phyloP scores from a whole-genome alignment of 2,797 vertebrate genomes.

The Poeciliopsis infans region DNA sequence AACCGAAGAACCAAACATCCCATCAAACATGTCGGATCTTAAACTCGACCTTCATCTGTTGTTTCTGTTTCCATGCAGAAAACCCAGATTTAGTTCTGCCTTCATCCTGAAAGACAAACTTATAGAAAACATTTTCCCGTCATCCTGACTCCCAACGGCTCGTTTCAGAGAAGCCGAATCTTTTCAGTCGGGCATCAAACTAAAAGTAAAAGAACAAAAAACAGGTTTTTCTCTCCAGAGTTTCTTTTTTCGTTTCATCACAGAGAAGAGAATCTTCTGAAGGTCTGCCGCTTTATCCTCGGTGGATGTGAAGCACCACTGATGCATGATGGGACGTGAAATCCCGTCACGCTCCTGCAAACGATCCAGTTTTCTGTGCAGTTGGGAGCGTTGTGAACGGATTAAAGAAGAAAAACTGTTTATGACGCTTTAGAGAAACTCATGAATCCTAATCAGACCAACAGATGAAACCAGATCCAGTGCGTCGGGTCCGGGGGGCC shows the following conservation, averaged over 20 bases:
- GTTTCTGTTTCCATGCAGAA: neutral
- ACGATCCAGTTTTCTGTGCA: slow-evolving; percentile 5
- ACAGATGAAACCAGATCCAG: neutral
- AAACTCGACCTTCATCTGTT: neutral
- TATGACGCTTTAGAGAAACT: neutral
- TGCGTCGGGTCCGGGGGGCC: neutral
- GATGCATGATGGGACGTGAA: slow-evolving; percentile 55
- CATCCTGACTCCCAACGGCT: neutral
- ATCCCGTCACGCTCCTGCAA: slow-evolving; percentile 9
- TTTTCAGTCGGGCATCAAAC: neutral
- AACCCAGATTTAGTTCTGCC: neutral
- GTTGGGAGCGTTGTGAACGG: neutral
- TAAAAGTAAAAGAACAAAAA: neutral
- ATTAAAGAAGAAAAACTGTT: neutral
- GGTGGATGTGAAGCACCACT: slow-evolving; percentile 35
- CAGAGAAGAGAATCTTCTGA: slow-evolving; percentile 44
- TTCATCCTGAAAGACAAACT: neutral
- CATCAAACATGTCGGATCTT: neutral
- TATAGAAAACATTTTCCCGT: neutral
- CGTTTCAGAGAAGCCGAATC: neutral
- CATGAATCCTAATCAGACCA: neutral
- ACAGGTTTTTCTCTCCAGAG: slow-evolving; percentile 6
- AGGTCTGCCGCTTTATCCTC: slow-evolving; percentile 34
- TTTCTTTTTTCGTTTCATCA: slow-evolving; percentile 47
- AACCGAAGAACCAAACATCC: neutral